phyloP scores from a whole-genome alignment of 2,113 vertebrate species.

The Cinclus cinclus region DNA sequence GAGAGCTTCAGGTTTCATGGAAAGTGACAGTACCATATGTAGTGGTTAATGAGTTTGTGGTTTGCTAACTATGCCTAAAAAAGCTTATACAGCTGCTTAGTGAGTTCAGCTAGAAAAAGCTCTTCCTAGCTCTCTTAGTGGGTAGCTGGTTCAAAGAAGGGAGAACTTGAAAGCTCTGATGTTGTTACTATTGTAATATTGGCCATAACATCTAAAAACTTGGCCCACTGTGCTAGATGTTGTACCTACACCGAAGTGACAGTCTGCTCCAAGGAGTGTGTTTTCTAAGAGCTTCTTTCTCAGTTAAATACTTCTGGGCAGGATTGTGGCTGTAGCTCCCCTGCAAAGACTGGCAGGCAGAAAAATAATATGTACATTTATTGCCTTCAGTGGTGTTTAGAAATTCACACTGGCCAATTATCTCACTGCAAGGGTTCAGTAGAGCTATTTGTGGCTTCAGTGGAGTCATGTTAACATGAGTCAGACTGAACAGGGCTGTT shows the following conservation, averaged over 20 bases:
- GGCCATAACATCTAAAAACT: neutral
- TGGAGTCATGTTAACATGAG: neutral
- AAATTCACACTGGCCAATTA: neutral
- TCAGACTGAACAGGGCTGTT: neutral
- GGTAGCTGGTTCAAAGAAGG: neutral
- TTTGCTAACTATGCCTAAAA: conserved; percentile 61
- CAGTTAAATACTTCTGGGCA: neutral
- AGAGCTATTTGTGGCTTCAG: neutral
- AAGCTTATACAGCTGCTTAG: conserved; percentile 53
- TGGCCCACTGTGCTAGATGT: neutral
- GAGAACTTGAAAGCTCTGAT: neutral
- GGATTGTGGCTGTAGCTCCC: neutral
- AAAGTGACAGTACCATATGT: conserved; percentile 72
- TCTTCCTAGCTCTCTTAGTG: neutral
- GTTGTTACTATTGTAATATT: neutral
- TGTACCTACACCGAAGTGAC: neutral
- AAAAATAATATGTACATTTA: neutral
- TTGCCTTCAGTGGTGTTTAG: neutral
- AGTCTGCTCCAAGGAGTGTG: neutral
- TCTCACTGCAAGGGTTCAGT: neutral
- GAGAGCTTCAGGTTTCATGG: conserved; percentile 50
- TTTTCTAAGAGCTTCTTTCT: neutral
- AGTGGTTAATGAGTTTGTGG: conserved; percentile 58
- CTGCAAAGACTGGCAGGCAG: neutral
- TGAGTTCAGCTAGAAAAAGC: conserved; percentile 32